Conservation (phyloP, 2,888 invertebrate species). For the Ichneumoninae sp. region DNA sequence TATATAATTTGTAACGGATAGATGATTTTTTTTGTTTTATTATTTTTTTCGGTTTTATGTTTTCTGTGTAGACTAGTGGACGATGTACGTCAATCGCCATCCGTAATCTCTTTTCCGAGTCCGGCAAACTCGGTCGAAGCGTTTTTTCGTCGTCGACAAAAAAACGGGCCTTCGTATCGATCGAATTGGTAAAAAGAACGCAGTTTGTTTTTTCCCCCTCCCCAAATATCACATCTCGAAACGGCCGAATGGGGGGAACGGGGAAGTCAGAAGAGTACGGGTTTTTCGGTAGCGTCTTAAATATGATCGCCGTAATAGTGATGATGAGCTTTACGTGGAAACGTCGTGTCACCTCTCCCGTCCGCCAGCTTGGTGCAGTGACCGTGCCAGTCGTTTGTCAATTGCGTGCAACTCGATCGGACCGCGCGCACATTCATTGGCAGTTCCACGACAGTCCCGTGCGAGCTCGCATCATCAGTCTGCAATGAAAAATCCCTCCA, state of each 20-base stretch:
- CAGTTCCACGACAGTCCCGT: constrained; percentile 56
- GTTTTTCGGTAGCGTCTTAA: not conserved
- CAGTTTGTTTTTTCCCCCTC: not conserved
- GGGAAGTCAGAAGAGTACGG: not conserved
- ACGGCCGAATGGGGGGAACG: not conserved
- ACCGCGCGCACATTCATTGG: constrained; percentile 33
- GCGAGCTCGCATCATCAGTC: constrained; percentile 64
- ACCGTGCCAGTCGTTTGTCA: constrained; percentile 62
- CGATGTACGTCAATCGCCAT: constrained; percentile 54
- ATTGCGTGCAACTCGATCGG: constrained; percentile 52
- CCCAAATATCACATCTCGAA: constrained; percentile 16
- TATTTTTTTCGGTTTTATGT: constrained; percentile 29
- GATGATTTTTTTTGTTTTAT: constrained; percentile 50
- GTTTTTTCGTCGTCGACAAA: constrained; percentile 29
- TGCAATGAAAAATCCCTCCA: constrained; percentile 80
- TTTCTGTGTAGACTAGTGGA: constrained; percentile 70
- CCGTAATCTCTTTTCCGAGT: constrained; percentile 32
- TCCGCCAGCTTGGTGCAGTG: constrained; percentile 62
- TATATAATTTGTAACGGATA: constrained; percentile 60
- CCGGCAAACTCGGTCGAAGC: not conserved
- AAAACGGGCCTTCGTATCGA: constrained; percentile 8
- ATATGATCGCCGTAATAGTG: constrained; percentile 67
- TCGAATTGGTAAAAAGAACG: not conserved
- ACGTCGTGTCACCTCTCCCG: constrained; percentile 68
- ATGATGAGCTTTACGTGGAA: constrained; percentile 73